These are phyloP conservation scores for Sparus aurata DNA, from an alignment of 2,797 vertebrate species.

Conservation along the genomic window DNA sequence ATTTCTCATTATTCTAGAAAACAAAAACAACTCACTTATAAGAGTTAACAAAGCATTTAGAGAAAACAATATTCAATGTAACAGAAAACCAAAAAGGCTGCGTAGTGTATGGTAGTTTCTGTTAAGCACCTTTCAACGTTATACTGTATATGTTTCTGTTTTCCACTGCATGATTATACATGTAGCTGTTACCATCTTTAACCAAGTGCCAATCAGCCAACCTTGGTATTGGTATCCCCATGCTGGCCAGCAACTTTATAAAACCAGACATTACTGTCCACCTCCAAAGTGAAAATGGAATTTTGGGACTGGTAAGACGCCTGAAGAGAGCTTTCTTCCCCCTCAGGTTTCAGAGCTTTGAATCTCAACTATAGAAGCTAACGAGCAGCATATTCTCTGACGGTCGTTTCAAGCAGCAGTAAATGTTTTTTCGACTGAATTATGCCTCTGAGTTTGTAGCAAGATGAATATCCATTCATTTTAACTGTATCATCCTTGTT, in stretches of 20 bases:
- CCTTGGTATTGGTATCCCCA: constrained; percentile 97
- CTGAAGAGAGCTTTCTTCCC: constrained; percentile 5
- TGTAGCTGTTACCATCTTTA: constrained; percentile 57
- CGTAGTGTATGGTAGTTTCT: not conserved
- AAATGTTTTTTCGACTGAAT: constrained; percentile 28
- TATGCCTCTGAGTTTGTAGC: constrained; percentile 13
- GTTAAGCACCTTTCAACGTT: not conserved
- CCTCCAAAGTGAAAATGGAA: constrained; percentile 98
- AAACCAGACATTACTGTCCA: constrained; percentile 94
- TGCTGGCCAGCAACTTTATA: constrained; percentile 98
- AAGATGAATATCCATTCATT: constrained; percentile 43
- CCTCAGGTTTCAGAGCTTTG: constrained; percentile 16
- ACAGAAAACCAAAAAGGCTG: not conserved
- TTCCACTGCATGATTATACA: constrained; percentile 7
- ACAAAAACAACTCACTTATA: no score
- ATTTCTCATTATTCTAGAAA: no score
- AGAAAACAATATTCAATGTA: not conserved
- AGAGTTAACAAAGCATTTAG: no score
- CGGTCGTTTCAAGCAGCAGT: constrained; percentile 5
- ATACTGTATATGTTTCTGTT: not conserved
- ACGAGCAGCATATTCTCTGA: constrained; percentile 28
- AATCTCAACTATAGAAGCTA: constrained; percentile 36
- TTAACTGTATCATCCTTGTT: constrained; percentile 28
- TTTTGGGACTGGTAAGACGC: constrained; percentile 96
- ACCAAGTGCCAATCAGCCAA: constrained; percentile 88